Base-by-base conservation (phyloP, 2,888 invertebrate species). In the Rhagophthalmus giganteus region DNA sequence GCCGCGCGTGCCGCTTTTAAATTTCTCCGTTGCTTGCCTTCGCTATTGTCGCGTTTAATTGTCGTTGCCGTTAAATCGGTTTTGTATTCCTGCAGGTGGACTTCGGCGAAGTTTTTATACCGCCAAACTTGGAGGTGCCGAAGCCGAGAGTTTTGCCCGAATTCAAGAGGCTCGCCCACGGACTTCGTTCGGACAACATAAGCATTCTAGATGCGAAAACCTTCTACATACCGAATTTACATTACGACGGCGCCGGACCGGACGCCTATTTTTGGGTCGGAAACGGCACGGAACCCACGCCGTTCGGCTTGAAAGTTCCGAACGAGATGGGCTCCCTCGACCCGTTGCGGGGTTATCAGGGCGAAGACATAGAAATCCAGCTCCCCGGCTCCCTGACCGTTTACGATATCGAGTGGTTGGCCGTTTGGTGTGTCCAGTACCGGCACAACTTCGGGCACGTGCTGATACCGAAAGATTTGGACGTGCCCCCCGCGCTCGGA, bases 251-350 rank as follows among this genome's bases (percentile, higher is more conserved):
- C 16, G 88, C 87, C 1, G 94, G 92, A 0, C 93, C 93, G 0
- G 94, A 94, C 70, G 93, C 94, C 0, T 94, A 91, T 74, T 94
- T 94, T 75, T 93, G 91, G 90, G 93, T 93, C n/a, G 94, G 94
- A 9, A 92, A 86, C 63, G 94, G 93, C 2, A 78, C 84, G 0
- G 88, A 90, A 60, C 92, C 93, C 0, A 85, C 82, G 64, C 79
- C 87, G 10, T 85, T 86, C 74, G 94, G 94, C 15, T 85, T 86
- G 61, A 94, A 93, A 79, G 86, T 93, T 0, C 92, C 94, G 37
- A 94, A 94, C 73, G 94, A 94, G 75, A 82, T 89, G 75, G 90
- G 90, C 45, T 91, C 92, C 25, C 72, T 88, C 39, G 83, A 88
- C 52, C 89, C 90, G 0, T 78, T 94, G 26, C 81, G 88, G 4